A percentile compares a stretch with the other conserved stretches of the same genome.
Conservation (phyloP, 2,797 vertebrate species). For the Gallinago solitaria region DNA sequence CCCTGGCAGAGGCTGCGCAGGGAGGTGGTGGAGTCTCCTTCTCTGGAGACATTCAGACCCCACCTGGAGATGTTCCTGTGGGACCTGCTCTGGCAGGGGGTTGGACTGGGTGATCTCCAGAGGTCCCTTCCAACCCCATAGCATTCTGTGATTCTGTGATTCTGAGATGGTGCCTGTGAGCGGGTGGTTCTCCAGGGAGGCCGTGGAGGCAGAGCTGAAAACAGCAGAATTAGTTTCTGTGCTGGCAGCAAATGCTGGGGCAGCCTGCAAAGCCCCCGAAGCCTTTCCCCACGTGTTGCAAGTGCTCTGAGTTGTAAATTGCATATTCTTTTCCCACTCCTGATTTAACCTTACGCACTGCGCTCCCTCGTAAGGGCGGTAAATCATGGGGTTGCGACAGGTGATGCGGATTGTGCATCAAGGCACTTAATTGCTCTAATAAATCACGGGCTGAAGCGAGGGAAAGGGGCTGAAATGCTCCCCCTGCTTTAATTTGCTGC, state of each 20-base stretch:
- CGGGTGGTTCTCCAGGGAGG: background rate
- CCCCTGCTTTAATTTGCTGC: background rate
- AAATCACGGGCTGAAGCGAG: background rate
- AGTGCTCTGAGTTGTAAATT: background rate
- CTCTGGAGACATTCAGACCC: no score
- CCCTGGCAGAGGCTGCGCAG: no score
- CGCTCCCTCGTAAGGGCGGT: background rate
- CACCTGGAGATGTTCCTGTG: no score
- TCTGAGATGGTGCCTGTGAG: background rate
- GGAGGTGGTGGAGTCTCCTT: no score
- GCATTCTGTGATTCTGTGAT: no score
- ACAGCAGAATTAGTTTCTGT: no score
- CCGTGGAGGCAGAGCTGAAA: background rate
- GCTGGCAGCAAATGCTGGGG: background rate
- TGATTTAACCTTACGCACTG: background rate
- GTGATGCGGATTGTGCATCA: fast-evolving
- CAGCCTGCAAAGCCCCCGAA: background rate
- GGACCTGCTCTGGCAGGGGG: no score
- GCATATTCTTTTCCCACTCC: background rate
- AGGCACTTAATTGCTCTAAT: background rate
- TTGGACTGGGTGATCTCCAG: no score
- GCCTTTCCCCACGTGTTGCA: background rate
- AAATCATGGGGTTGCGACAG: background rate
- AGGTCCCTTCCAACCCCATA: no score
- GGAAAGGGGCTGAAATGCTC: background rate